Percentiles rank a stretch among this genome's conserved stretches.
Conservation (phyloP, 2,888 invertebrate genomes). For the Cremastobaeus sp. region DNA sequence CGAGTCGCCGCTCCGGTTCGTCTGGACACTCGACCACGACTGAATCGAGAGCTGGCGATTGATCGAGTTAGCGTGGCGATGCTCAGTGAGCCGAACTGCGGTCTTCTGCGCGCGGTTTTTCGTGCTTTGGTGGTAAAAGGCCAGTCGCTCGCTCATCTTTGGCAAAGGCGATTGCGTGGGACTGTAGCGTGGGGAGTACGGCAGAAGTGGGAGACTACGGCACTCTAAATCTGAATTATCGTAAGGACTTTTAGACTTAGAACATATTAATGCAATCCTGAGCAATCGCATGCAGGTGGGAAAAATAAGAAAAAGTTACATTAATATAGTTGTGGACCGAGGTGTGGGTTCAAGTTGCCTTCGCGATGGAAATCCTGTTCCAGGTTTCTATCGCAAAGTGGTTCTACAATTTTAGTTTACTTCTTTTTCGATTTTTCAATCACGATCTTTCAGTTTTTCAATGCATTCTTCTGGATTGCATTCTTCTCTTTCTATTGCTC, state of each 20-base stretch:
- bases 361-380: too few species aligned
- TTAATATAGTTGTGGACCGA: constrained; percentile 29
- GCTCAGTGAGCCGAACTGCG: constrained; percentile 62
- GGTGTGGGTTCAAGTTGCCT: too few species aligned
- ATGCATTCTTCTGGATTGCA: too few species aligned
- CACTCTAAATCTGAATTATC: constrained; percentile 71
- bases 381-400: too few species aligned
- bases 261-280: constrained; percentile 70
- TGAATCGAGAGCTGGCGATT: constrained; percentile 56
- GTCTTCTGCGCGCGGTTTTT: constrained; percentile 56
- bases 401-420: too few species aligned
- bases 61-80: constrained; percentile 45
- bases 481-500: too few species aligned
- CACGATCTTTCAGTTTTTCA: too few species aligned
- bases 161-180: constrained; percentile 57
- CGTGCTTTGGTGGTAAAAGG: constrained; percentile 54
- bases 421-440: too few species aligned
- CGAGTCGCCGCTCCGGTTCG: constrained; percentile 62
- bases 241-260: constrained; percentile 67
- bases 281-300: constrained; percentile 67
- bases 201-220: constrained; percentile 65
- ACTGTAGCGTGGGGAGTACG: constrained; percentile 62
- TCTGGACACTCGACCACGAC: constrained; percentile 40
- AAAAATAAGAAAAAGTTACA: constrained; percentile 63
- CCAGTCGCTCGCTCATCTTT: constrained; percentile 60